Evolutionary conservation across 2,113 vertebrate species (phyloP).

Genomic region (Nipponia nippon): DNA sequence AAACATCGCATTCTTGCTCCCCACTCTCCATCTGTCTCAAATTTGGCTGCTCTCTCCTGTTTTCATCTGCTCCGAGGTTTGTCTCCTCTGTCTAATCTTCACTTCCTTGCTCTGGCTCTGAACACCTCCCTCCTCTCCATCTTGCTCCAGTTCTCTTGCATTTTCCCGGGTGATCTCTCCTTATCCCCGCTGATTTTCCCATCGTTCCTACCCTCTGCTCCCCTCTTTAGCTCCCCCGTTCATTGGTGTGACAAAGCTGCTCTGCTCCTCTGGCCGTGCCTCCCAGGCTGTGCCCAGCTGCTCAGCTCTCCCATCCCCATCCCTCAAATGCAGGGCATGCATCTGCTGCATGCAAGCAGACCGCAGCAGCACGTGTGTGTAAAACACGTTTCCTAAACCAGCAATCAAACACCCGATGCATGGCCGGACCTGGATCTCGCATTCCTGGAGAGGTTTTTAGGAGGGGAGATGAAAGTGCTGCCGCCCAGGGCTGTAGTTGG

Average conservation of each 20-base stretch:
- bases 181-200: neutral
- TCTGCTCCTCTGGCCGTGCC: neutral
- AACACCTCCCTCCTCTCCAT: neutral
- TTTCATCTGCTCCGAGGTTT: constrained; percentile 29
- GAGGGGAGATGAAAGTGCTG: neutral
- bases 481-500: neutral
- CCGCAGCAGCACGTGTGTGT: neutral
- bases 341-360: neutral
- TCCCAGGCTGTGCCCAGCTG: neutral
- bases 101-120: constrained; percentile 12
- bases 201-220: neutral
- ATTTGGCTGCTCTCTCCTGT: constrained; percentile 45
- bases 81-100: constrained; percentile 5
- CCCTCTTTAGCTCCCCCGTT: neutral
- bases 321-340: neutral
- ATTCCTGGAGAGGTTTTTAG: neutral
- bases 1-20: constrained; percentile 1
- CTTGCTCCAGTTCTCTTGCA: neutral
- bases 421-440: rapidly evolving
- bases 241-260: neutral
- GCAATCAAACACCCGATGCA: rapidly evolving
- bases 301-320: rapidly evolving
- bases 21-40: constrained; percentile 64
- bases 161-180: neutral
- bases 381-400: neutral